Conservation (phyloP, 1,140 invertebrate species). For the Drosophila sechellia region DNA sequence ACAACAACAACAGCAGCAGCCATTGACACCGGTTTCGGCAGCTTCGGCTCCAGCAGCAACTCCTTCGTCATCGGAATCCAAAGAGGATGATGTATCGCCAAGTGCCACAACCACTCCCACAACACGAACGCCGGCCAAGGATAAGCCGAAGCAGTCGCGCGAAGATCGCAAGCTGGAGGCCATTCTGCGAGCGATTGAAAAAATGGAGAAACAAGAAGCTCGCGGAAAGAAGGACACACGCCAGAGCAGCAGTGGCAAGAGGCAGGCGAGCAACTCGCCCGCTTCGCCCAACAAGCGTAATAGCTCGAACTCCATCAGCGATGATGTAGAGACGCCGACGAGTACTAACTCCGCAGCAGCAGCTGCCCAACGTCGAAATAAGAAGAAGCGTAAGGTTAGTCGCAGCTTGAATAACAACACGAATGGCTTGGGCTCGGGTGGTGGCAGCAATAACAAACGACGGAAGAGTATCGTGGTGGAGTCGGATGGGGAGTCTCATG, state of each 20-base stretch:
- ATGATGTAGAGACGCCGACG: slow-evolving; percentile 39
- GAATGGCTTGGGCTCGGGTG: neutral
- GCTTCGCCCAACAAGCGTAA: slow-evolving; percentile 67
- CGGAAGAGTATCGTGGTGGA: slow-evolving; percentile 87
- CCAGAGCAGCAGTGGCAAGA: slow-evolving; percentile 61
- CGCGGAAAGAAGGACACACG: slow-evolving; percentile 86
- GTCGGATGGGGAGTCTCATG: slow-evolving; percentile 87
- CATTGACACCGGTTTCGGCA: slow-evolving; percentile 4
- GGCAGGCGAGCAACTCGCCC: slow-evolving; percentile 67
- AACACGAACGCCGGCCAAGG: slow-evolving; percentile 52
- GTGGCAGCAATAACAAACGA: slow-evolving; percentile 61
- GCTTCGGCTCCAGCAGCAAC: slow-evolving; percentile 16
- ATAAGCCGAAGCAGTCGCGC: slow-evolving; percentile 88
- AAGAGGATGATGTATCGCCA: slow-evolving; percentile 18
- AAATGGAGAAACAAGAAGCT: slow-evolving; percentile 91
- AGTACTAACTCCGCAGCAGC: slow-evolving; percentile 18
- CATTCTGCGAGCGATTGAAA: slow-evolving; percentile 96
- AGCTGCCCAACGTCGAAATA: slow-evolving; percentile 48
- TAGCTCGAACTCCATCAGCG: slow-evolving; percentile 61
- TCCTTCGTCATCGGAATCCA: slow-evolving; percentile 21
- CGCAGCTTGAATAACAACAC: slow-evolving; percentile 64
- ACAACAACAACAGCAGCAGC: slow-evolving; percentile 7
- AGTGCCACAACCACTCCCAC: slow-evolving; percentile 30
- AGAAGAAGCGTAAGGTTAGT: slow-evolving; percentile 78
- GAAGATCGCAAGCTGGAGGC: slow-evolving; percentile 99